Base-by-base conservation (phyloP, 2,113 vertebrate genomes). In the Pedionomus torquatus region DNA sequence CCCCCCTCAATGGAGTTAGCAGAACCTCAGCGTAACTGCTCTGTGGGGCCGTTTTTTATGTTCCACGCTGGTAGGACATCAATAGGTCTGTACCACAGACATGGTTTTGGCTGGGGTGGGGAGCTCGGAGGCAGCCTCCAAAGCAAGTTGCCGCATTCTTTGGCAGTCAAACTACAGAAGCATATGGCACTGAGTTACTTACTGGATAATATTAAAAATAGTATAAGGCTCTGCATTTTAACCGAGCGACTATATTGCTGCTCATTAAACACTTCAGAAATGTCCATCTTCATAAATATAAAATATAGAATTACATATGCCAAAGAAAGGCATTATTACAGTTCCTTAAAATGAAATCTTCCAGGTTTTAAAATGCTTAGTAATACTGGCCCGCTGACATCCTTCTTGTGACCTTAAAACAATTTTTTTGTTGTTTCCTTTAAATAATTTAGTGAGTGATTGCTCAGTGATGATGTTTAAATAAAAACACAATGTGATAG, bases 241-340 rank as follows among this genome's bases (percentile, higher is more conserved):
- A 93, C 91, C 25, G 79, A 94, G 77, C 63, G 87, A 90, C 95
- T 96, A 95, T 96, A 96, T 97, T 97, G 77, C 96, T 97, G 79
- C 83, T 97, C 96, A 97, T 98, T 97, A 98, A 98, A 97, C 91
- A 96, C 95, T 97, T 97, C 95, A 96, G 96, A 98, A 97, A 97
- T 95, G 92, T 95, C 92, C 81, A 84, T 96, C 87, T 93, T 97
- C 87, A 95, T 97, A 94, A 95, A 97, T 95, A 90, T 91, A 94
- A 92, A 94, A 93, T 87, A 89, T 41, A 95, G 92, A 95, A 97
- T 98, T 97, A 96, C 83, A 61, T 81, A 91, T 70, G 88, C 86
- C 87, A 95, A 95, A 95, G 83, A 93, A 97, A 95, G 80, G 74
- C 93, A 97, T 95, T 96, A 88, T 92, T 97, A 71, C 51, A 88